A percentile compares a stretch with the other conserved stretches of the same genome.
Conservation (phyloP, 2,113 vertebrate genomes). For the Hyperopisus bebe region DNA sequence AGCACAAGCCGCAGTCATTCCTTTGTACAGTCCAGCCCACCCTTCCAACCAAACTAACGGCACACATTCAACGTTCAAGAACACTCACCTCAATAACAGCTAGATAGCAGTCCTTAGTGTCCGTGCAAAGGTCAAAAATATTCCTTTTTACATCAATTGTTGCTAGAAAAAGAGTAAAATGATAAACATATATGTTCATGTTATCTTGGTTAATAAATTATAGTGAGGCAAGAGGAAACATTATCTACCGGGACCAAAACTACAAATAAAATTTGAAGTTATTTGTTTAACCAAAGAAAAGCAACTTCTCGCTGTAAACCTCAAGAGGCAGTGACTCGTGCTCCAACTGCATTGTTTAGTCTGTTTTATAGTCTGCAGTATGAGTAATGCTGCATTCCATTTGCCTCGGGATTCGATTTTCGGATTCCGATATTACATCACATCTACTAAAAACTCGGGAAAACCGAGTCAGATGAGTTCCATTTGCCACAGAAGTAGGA, state of each 20-base stretch:
- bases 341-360: background rate
- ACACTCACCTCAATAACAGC: constrained; percentile 90
- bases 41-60: background rate
- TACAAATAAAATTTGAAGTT: background rate
- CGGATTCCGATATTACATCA: too few relatives aligned
- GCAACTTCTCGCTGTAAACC: background rate
- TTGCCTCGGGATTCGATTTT: too few relatives aligned
- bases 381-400: too few relatives aligned
- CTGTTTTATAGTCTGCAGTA: background rate
- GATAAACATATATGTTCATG: background rate
- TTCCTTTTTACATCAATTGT: constrained; percentile 97
- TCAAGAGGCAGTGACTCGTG: background rate
- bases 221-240: background rate
- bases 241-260: background rate
- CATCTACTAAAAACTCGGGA: too few relatives aligned
- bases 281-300: background rate
- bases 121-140: constrained; percentile 96
- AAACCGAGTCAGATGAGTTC: too few relatives aligned
- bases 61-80: background rate
- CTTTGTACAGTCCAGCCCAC: background rate
- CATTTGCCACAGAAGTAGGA: too few relatives aligned
- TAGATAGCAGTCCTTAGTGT: constrained; percentile 97
- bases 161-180: constrained; percentile 61
- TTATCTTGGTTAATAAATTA: background rate
- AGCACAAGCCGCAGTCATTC: background rate